A percentile compares a stretch with the other conserved stretches of the same genome.
Evolutionary conservation across 2,797 vertebrate genomes (phyloP).

Genomic region (Gephyroberyx darwinii): DNA sequence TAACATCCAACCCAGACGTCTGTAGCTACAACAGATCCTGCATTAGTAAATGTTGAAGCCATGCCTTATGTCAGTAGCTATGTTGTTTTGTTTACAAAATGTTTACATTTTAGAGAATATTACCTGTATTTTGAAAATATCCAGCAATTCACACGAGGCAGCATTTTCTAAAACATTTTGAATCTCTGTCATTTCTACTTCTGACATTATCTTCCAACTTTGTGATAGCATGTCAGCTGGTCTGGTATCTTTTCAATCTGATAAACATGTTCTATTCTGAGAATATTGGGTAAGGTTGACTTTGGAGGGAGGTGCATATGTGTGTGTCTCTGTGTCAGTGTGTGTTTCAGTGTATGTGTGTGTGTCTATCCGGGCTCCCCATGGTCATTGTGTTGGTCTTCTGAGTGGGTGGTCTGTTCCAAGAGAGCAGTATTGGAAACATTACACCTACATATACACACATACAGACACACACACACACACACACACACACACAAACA

Average conservation of each 20-base stretch:
- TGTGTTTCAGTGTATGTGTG: constrained; percentile 23
- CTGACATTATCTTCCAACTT: constrained; percentile 66
- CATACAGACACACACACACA: constrained; percentile 38
- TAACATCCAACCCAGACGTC: too few species aligned
- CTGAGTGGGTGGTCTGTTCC: constrained; percentile 81
- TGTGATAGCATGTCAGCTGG: constrained; percentile 59
- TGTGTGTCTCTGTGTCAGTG: constrained; percentile 31
- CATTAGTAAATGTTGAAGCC: too few species aligned
- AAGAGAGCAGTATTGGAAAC: constrained; percentile 79
- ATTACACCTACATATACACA: constrained; percentile 71
- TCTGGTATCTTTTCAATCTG: constrained; percentile 64
- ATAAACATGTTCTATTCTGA: constrained; percentile 80
- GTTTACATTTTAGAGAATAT: background rate
- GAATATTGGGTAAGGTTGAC: constrained; percentile 73
- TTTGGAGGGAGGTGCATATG: constrained; percentile 63
- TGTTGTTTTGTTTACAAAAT: constrained; percentile 15
- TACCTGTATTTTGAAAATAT: background rate
- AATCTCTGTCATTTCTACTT: constrained; percentile 41
- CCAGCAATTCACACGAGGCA: constrained; percentile 55
- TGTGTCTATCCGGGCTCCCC: constrained; percentile 72
- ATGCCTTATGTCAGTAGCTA: constrained; percentile 3
- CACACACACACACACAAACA: constrained; percentile 35
- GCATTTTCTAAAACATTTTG: constrained; percentile 52
- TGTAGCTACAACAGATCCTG: too few species aligned
- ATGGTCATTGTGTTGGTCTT: constrained; percentile 77